Percentiles rank a stretch among this genome's conserved stretches.
These are phyloP conservation scores for Nebria brevicollis DNA, from an alignment of 2,888 invertebrate species.

Conservation along the genomic window DNA sequence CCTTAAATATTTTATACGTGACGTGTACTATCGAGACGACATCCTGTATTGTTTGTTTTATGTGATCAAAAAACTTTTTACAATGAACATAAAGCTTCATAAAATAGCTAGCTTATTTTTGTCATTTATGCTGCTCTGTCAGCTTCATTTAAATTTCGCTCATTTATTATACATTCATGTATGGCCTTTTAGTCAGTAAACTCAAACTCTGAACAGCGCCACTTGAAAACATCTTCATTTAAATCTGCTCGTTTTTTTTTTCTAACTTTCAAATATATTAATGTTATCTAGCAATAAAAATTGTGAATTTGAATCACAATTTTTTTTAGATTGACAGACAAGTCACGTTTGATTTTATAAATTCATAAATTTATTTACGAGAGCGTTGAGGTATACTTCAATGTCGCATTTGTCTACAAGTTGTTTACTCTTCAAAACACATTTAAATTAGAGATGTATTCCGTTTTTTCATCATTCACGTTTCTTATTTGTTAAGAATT, in stretches of 20 bases:
- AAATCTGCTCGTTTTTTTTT: background rate
- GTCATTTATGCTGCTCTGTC: background rate
- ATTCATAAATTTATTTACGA: too few species aligned
- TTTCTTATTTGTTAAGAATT: too few species aligned
- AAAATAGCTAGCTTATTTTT: background rate
- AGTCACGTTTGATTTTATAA: too few species aligned
- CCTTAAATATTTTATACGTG: background rate
- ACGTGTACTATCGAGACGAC: too few species aligned
- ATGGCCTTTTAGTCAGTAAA: background rate
- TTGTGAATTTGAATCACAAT: background rate
- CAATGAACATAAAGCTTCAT: background rate
- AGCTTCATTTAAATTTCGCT: background rate
- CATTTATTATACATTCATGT: constrained; percentile 1
- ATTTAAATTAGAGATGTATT: too few species aligned
- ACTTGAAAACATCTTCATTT: background rate
- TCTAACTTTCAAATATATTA: background rate
- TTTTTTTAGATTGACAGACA: too few species aligned
- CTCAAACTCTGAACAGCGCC: background rate
- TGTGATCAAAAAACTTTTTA: background rate
- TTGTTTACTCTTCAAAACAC: too few species aligned
- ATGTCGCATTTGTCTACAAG: too few species aligned
- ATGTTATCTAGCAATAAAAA: background rate
- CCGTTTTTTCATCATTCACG: too few species aligned
- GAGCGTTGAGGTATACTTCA: too few species aligned
- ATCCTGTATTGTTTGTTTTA: too few species aligned